These are phyloP conservation scores for Sparus aurata DNA, from an alignment of 2,797 vertebrate genomes.

Conservation along the genomic window DNA sequence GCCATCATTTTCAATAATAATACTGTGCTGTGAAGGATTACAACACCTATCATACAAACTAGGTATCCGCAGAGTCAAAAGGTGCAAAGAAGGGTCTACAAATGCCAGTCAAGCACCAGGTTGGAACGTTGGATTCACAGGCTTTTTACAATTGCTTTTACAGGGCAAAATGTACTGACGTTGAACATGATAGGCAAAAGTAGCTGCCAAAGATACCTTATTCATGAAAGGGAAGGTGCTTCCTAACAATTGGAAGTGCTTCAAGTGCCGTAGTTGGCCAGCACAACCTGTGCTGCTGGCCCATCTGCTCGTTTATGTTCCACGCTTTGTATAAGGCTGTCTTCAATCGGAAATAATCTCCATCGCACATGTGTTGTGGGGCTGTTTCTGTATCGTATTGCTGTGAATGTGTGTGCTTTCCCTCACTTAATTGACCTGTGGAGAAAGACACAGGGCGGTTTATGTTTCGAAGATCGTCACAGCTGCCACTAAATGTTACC, in stretches of 20 bases:
- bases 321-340: neutral
- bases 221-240: neutral
- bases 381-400: neutral
- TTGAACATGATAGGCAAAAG: neutral
- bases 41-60: neutral
- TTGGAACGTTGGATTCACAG: neutral
- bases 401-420: neutral
- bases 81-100: neutral
- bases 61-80: neutral
- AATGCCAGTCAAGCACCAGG: neutral
- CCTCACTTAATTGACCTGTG: neutral
- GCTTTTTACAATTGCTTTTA: neutral
- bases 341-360: no score
- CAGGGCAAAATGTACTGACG: no score
- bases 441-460: neutral
- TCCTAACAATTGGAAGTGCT: neutral
- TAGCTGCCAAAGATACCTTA: neutral
- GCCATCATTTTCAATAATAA: neutral
- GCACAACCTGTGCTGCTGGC: neutral
- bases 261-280: neutral
- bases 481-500: neutral
- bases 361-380: neutral
- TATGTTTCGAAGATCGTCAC: neutral
- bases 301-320: conserved; percentile 1
- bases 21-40: neutral